phyloP scores from a whole-genome alignment of 2,113 vertebrate genomes.

The Labrus mixtus region DNA sequence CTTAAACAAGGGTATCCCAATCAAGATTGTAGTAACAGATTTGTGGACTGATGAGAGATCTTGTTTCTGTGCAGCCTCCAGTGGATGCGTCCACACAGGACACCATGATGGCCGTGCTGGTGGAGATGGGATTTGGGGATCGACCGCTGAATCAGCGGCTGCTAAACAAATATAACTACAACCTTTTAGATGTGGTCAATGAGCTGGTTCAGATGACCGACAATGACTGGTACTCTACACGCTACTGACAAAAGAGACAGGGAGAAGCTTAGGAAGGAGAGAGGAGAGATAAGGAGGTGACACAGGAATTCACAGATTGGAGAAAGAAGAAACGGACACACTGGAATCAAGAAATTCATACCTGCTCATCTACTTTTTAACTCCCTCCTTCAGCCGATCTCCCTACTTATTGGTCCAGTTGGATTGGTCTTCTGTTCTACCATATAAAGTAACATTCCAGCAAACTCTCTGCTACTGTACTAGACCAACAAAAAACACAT shows the following conservation, averaged over 20 bases:
- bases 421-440: constrained; percentile 4
- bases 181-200: constrained; percentile 93
- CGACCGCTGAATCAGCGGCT: constrained; percentile 88
- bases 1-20: background rate
- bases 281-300: background rate
- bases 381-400: constrained; percentile 12
- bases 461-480: constrained; percentile 22
- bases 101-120: constrained; percentile 90
- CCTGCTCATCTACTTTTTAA: constrained; percentile 16
- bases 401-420: constrained; percentile 18
- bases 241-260: constrained; percentile 82
- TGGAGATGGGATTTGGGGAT: constrained; percentile 98
- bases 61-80: constrained; percentile 75
- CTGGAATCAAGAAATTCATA: background rate
- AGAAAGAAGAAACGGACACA: constrained; percentile 6
- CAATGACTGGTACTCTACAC: constrained; percentile 90
- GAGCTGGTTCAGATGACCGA: constrained; percentile 91
- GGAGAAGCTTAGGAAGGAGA: too few species aligned
- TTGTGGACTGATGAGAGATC: background rate
- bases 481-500: constrained; percentile 22
- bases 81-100: constrained; percentile 87
- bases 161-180: constrained; percentile 91
- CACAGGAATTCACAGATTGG: background rate
- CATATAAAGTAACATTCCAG: constrained; percentile 24
- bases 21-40: background rate